Conservation (phyloP, 2,888 invertebrate genomes). For the Carterocephalus palaemon region DNA sequence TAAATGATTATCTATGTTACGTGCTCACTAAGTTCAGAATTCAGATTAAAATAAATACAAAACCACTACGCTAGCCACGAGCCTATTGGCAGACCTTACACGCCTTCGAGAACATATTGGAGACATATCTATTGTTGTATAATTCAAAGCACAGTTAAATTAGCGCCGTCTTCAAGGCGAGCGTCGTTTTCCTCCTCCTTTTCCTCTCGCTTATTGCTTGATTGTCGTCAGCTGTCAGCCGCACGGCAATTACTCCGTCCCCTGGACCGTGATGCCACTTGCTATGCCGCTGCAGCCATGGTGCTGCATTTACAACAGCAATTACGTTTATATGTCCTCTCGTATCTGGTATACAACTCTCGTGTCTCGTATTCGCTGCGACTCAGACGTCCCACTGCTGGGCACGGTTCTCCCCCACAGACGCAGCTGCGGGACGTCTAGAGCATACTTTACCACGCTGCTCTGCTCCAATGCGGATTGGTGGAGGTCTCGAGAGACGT, state of each 20-base stretch:
- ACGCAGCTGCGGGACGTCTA: too few species aligned
- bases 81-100: too few species aligned
- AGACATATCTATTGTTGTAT: background rate
- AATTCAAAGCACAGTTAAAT: slow-evolving; percentile 5
- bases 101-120: background rate
- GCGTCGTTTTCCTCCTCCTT: slow-evolving; percentile 31
- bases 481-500: too few species aligned
- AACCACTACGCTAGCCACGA: too few species aligned
- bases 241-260: slow-evolving; percentile 49
- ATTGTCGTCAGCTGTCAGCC: slow-evolving; percentile 51
- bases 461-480: too few species aligned
- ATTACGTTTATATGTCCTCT: background rate
- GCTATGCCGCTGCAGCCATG: slow-evolving; percentile 5
- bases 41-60: too few species aligned
- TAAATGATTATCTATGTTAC: too few species aligned
- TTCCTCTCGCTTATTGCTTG: slow-evolving; percentile 49
- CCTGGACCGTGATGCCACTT: slow-evolving; percentile 33
- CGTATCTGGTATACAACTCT: background rate
- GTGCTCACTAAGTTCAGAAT: too few species aligned
- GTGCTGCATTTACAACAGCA: background rate
- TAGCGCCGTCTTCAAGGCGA: slow-evolving; percentile 10
- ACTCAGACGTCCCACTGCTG: too few species aligned
- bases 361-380: background rate
- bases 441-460: too few species aligned
- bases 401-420: too few species aligned